phyloP scores from a whole-genome alignment of 2,888 invertebrate genomes.

The Lepeophtheirus nordmannii region DNA sequence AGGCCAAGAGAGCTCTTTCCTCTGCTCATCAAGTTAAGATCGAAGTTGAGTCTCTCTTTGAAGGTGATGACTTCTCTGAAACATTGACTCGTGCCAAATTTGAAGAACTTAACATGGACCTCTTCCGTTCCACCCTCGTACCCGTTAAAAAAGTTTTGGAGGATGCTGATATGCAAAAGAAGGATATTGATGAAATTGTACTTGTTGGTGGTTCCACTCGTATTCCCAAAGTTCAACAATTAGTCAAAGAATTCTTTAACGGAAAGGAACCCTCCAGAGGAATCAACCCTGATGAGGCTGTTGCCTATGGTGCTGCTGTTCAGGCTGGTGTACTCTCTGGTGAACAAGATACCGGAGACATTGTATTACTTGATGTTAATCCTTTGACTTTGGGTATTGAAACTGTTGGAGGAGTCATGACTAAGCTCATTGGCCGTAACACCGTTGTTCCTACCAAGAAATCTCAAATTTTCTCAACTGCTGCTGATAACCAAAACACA shows the following conservation, averaged over 20 bases:
- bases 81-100: constrained; percentile 95
- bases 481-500: constrained; percentile 95
- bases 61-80: constrained; percentile 96
- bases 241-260: constrained; percentile 85
- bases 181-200: constrained; percentile 95
- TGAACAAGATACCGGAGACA: constrained; percentile 89
- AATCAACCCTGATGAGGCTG: constrained; percentile 97
- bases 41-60: constrained; percentile 95
- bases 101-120: constrained; percentile 85
- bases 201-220: constrained; percentile 96
- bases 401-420: constrained; percentile 99
- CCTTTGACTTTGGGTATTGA: constrained; percentile 98
- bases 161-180: constrained; percentile 97
- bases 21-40: constrained; percentile 88
- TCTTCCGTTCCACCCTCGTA: constrained; percentile 66
- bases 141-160: constrained; percentile 90
- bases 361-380: constrained; percentile 91
- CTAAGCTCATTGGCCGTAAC: constrained; percentile 90
- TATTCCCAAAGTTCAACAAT: constrained; percentile 91
- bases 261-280: constrained; percentile 96
- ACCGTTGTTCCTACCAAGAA: constrained; percentile 99
- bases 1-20: constrained; percentile 88
- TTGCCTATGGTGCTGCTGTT: constrained; percentile 94
- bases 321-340: constrained; percentile 95
- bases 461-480: constrained; percentile 97